These are phyloP conservation scores for Belonocnema kinseyi DNA, from an alignment of 1,140 invertebrate genomes.

Conservation along the genomic window DNA sequence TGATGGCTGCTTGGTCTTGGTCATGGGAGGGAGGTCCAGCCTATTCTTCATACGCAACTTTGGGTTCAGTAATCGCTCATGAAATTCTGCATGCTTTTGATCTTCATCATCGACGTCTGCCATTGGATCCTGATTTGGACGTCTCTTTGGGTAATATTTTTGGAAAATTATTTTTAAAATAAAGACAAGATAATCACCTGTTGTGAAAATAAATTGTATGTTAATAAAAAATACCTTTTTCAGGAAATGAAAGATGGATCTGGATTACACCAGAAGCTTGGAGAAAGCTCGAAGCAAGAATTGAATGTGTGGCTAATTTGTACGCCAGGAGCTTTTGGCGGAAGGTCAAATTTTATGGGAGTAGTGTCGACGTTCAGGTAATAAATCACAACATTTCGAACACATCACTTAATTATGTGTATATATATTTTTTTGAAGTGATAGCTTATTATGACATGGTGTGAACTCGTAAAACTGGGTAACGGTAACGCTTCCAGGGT, in stretches of 20 bases:
- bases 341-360: constrained; percentile 73
- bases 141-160: constrained; percentile 30
- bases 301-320: constrained; percentile 79
- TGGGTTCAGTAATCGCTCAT: constrained; percentile 76
- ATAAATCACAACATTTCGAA: constrained; percentile 6
- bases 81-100: constrained; percentile 77
- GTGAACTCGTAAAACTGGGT: too few species aligned
- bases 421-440: too few species aligned
- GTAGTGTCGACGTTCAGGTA: constrained; percentile 74
- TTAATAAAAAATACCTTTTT: background rate
- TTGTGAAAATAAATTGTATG: background rate
- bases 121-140: constrained; percentile 50
- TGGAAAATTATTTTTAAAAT: background rate
- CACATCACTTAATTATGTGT: too few species aligned
- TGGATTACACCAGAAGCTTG: constrained; percentile 80
- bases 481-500: too few species aligned
- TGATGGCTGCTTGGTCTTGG: constrained; percentile 80
- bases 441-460: too few species aligned
- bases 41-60: constrained; percentile 73
- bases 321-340: constrained; percentile 75
- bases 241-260: constrained; percentile 71
- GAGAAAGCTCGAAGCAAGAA: constrained; percentile 76
- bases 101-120: constrained; percentile 65
- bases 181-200: too few species aligned
- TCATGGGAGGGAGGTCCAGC: constrained; percentile 72